These are phyloP conservation scores for Ametastegia equiseti DNA, from an alignment of 2,888 invertebrate species.

Conservation along the genomic window DNA sequence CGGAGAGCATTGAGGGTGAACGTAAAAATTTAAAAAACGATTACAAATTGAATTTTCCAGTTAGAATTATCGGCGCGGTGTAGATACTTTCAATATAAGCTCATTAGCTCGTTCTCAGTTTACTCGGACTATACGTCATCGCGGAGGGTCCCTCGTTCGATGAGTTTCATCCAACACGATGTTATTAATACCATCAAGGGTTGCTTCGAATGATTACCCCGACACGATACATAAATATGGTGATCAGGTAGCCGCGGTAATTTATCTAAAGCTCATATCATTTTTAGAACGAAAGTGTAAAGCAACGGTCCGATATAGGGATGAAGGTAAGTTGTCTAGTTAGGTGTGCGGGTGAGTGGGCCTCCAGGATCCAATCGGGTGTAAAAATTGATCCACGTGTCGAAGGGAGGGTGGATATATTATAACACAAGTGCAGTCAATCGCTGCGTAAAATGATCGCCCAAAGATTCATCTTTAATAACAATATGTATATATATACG, in stretches of 20 bases:
- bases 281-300: constrained; percentile 14
- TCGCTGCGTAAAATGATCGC: constrained; percentile 33
- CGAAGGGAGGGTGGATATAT: neutral
- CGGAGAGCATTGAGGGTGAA: neutral
- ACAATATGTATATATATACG: no score
- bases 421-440: constrained; percentile 32
- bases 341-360: constrained; percentile 7
- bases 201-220: neutral
- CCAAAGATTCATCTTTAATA: constrained; percentile 21
- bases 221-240: neutral
- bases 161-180: neutral
- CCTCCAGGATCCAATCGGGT: constrained; percentile 28
- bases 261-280: neutral
- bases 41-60: neutral
- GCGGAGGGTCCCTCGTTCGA: no score
- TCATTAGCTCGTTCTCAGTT: neutral
- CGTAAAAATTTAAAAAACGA: neutral
- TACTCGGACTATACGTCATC: neutral
- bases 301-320: neutral
- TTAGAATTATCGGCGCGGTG: neutral
- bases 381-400: constrained; percentile 32
- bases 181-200: neutral
- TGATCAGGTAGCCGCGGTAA: constrained; percentile 11
- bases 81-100: neutral
- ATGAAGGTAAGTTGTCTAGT: constrained; percentile 30